Conservation (phyloP, 2,113 vertebrate genomes). For the Prinia subflava region DNA sequence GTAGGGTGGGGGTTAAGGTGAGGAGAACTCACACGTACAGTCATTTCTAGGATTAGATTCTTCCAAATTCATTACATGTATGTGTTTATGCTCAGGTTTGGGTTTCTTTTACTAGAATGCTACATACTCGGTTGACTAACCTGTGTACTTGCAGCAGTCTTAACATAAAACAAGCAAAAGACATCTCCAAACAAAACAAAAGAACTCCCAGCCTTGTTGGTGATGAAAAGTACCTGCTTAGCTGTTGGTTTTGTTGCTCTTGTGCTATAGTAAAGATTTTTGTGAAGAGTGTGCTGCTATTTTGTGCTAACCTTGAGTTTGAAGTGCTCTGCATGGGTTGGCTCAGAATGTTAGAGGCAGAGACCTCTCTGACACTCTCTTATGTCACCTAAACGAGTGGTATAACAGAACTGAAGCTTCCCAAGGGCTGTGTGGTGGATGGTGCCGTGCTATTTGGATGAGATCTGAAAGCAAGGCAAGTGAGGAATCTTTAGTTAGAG, state of each 20-base stretch:
- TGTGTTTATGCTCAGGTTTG: background rate
- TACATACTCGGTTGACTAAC: background rate
- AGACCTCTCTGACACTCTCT: background rate
- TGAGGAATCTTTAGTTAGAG: background rate
- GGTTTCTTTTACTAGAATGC: background rate
- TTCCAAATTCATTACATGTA: background rate
- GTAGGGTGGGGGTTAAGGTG: background rate
- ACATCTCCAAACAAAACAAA: background rate
- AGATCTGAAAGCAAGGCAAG: background rate
- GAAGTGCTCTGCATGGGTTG: background rate
- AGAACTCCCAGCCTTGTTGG: background rate
- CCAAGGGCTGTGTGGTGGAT: background rate
- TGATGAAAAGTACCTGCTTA: background rate
- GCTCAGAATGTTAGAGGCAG: background rate
- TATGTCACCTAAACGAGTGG: background rate
- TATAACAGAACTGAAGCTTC: background rate
- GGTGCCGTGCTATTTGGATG: background rate
- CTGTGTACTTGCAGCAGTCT: background rate
- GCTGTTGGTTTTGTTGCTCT: background rate
- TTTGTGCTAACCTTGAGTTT: background rate
- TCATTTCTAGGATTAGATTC: background rate
- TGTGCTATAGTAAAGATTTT: background rate
- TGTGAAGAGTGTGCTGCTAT: background rate
- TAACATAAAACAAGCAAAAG: background rate
- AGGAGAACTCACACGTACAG: background rate